phyloP scores from a whole-genome alignment of 2,797 vertebrate species.

The Microctenopoma steveboyesi region DNA sequence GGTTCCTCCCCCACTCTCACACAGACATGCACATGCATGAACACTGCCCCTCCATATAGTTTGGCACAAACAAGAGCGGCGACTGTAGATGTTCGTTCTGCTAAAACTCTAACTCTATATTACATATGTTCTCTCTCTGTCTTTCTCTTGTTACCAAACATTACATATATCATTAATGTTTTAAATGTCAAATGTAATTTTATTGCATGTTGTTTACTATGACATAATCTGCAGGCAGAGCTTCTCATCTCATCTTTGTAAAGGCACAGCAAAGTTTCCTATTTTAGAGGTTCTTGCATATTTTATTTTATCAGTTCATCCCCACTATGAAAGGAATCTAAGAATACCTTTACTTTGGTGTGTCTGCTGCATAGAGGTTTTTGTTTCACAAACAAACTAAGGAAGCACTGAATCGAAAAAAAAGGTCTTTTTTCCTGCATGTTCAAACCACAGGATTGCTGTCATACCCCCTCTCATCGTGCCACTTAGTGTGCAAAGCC shows the following conservation, averaged over 20 bases:
- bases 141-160: constrained; percentile 30
- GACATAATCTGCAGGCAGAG: constrained; percentile 44
- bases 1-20: constrained; percentile 51
- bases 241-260: constrained; percentile 36
- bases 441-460: constrained; percentile 43
- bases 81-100: constrained; percentile 39
- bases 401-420: constrained; percentile 48
- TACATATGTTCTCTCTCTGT: constrained; percentile 27
- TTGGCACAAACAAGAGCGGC: constrained; percentile 50
- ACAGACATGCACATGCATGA: constrained; percentile 33
- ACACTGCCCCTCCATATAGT: constrained; percentile 39
- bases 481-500: constrained; percentile 9
- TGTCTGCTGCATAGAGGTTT: constrained; percentile 48
- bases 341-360: constrained; percentile 76
- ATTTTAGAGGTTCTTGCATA: constrained; percentile 72
- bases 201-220: constrained; percentile 60
- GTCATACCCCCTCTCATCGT: constrained; percentile 24
- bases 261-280: constrained; percentile 65
- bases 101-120: constrained; percentile 13
- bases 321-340: constrained; percentile 68
- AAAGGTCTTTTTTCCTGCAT: constrained; percentile 20
- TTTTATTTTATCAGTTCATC: constrained; percentile 70
- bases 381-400: constrained; percentile 43
- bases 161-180: constrained; percentile 56
- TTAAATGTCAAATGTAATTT: constrained; percentile 64